Evolutionary conservation across 2,888 invertebrate genomes (phyloP).

Genomic region (Dynastes maya): DNA sequence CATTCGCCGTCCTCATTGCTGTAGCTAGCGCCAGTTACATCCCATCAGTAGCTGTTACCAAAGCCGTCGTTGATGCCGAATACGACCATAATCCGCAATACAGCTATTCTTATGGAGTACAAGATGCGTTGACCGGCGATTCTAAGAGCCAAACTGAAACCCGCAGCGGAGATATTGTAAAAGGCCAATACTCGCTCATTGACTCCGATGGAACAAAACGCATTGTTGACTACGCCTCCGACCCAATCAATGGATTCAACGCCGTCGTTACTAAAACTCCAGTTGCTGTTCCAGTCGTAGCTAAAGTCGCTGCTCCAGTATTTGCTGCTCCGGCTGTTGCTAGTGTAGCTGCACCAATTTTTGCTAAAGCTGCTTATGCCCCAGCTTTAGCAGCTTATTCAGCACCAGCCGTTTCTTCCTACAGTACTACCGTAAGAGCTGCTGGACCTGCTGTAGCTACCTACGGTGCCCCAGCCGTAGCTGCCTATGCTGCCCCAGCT

Average conservation of each 20-base stretch:
- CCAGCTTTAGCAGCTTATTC: slow-evolving; percentile 33
- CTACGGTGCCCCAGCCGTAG: slow-evolving; percentile 47
- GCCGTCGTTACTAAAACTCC: slow-evolving; percentile 74
- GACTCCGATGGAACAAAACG: slow-evolving; percentile 78
- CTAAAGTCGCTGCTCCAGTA: slow-evolving; percentile 65
- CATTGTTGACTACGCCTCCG: slow-evolving; percentile 77
- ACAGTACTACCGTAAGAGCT: slow-evolving; percentile 22
- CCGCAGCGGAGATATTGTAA: slow-evolving; percentile 77
- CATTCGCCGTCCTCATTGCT: slow-evolving; percentile 50
- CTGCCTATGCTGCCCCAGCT: slow-evolving; percentile 52
- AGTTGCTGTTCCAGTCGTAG: slow-evolving; percentile 66
- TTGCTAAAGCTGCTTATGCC: slow-evolving; percentile 45
- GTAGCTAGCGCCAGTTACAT: slow-evolving; percentile 48
- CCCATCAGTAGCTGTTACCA: slow-evolving; percentile 53
- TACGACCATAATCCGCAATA: slow-evolving; percentile 72
- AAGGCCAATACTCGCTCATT: slow-evolving; percentile 74
- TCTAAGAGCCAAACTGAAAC: slow-evolving; percentile 77
- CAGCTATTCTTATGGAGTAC: slow-evolving; percentile 75
- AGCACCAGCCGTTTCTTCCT: slow-evolving; percentile 35
- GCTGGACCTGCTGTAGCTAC: slow-evolving; percentile 23
- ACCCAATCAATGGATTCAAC: slow-evolving; percentile 73
- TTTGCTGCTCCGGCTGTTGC: slow-evolving; percentile 53
- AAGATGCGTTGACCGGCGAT: slow-evolving; percentile 75
- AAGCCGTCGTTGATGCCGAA: slow-evolving; percentile 61
- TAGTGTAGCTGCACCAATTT: slow-evolving; percentile 43